A percentile compares a stretch with the other conserved stretches of the same genome.
These are phyloP conservation scores for Vanessa atalanta DNA, from an alignment of 1,140 invertebrate genomes.

Conservation along the genomic window DNA sequence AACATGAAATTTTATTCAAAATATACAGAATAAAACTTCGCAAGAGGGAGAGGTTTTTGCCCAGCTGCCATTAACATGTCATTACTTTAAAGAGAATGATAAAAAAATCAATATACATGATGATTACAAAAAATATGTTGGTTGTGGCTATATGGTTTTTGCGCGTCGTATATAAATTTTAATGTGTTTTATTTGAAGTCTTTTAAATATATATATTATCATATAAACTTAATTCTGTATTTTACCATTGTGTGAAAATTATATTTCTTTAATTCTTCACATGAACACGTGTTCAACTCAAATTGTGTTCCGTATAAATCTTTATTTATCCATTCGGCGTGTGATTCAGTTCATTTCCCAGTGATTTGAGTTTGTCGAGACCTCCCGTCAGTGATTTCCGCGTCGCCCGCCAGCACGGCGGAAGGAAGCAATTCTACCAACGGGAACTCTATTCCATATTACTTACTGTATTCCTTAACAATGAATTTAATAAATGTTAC, in stretches of 20 bases:
- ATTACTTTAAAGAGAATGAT: too few relatives aligned
- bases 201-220: too few relatives aligned
- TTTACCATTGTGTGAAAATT: background rate
- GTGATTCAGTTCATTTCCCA: constrained; percentile 72
- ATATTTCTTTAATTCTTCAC: background rate
- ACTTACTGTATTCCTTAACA: constrained; percentile 17
- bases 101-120: too few relatives aligned
- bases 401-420: constrained; percentile 54
- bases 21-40: too few relatives aligned
- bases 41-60: too few relatives aligned
- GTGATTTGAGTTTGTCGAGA: constrained; percentile 58
- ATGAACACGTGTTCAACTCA: background rate
- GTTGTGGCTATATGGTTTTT: too few relatives aligned
- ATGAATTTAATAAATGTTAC: constrained; percentile 8
- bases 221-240: too few relatives aligned
- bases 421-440: constrained; percentile 76
- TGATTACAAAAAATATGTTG: too few relatives aligned
- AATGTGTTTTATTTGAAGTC: too few relatives aligned
- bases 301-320: background rate
- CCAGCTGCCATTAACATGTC: too few relatives aligned
- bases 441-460: constrained; percentile 54
- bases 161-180: too few relatives aligned
- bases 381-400: constrained; percentile 70
- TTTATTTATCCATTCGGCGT: constrained; percentile 43
- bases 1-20: too few relatives aligned